Base-by-base conservation (phyloP, 1,140 invertebrate species). In the Stegodyphus mimosarum region DNA sequence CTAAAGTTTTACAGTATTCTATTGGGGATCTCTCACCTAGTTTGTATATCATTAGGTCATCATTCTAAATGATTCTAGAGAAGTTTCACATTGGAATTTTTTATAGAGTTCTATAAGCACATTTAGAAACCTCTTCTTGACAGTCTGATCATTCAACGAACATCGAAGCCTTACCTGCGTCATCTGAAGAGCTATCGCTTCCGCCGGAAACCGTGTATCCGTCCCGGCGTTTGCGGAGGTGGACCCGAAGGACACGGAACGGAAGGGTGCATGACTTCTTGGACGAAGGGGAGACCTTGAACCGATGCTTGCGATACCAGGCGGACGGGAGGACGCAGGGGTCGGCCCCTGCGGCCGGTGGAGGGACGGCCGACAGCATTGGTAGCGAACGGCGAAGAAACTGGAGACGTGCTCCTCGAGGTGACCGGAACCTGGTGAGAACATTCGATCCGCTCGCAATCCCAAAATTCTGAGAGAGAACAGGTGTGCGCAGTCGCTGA, bases 251-350 rank as follows among this genome's bases (percentile, higher is more conserved):
- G 13, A 52, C 80, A 15, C 80, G 70, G 6, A 83, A 51, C 1
- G 80, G 70, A n/a, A 74, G 80, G 6, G 80, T 71, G 18, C 74
- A 83, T 4, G 80, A 83, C 50, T 48, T 83, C 63, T 83, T 83
- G 7, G 69, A 71, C 5, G 33, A 13, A 10, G 33, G 10, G 49
- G n/a, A n/a, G 7, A 15, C 69, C 33, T 71, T 71, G 7, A 71
- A 49, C 5, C 49, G 69, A 7, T n/a, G 2, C 11, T 13, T 71
- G 7, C 69, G 33, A 48, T 71, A 71, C 69, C 69, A 71, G 6
- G 33, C 69, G 13, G n/a, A 18, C 10, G 9, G 10, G 6, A 33
- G 11, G 33, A 50, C 49, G 7, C 7, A 15, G 33, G 69, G 18
- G 49, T 18, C 10, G 0, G 33, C n/a, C 9, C 9, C 11, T 33